phyloP scores from a whole-genome alignment of 2,797 vertebrate species.

The Fundulus diaphanus region DNA sequence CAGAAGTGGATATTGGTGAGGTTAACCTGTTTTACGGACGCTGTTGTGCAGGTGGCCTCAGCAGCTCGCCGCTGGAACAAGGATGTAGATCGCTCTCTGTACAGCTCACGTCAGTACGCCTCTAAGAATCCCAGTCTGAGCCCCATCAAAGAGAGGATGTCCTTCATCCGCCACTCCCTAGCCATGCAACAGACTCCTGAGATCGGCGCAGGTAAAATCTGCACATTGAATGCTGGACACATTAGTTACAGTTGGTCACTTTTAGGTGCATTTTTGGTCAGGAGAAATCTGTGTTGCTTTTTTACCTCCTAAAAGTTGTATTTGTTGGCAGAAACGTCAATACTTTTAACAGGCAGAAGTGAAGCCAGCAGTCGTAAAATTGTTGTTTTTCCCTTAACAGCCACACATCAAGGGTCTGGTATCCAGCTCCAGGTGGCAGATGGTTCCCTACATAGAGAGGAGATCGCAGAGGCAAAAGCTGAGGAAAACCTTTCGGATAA shows the following conservation, averaged over 20 bases:
- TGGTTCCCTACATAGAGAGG: background rate
- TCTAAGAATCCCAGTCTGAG: conserved; percentile 81
- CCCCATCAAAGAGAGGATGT: conserved; percentile 75
- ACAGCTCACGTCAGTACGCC: conserved; percentile 76
- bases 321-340: background rate
- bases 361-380: background rate
- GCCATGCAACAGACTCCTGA: conserved; percentile 4
- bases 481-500: conserved; percentile 8
- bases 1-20: background rate
- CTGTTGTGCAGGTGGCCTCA: conserved; percentile 20
- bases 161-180: conserved; percentile 31
- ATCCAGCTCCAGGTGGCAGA: conserved; percentile 5
- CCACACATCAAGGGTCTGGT: conserved; percentile 11
- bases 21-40: background rate
- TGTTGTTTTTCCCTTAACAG: conserved; percentile 35
- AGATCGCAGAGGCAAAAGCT: conserved; percentile 17
- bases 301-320: background rate
- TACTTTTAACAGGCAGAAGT: background rate
- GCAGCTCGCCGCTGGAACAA: conserved; percentile 67
- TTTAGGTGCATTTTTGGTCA: background rate
- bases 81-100: conserved; percentile 78
- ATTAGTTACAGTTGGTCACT: background rate
- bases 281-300: background rate
- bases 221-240: background rate
- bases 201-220: conserved; percentile 33